These are phyloP conservation scores for Pseudonaja textilis DNA, from an alignment of 2,113 vertebrate genomes.

Conservation along the genomic window DNA sequence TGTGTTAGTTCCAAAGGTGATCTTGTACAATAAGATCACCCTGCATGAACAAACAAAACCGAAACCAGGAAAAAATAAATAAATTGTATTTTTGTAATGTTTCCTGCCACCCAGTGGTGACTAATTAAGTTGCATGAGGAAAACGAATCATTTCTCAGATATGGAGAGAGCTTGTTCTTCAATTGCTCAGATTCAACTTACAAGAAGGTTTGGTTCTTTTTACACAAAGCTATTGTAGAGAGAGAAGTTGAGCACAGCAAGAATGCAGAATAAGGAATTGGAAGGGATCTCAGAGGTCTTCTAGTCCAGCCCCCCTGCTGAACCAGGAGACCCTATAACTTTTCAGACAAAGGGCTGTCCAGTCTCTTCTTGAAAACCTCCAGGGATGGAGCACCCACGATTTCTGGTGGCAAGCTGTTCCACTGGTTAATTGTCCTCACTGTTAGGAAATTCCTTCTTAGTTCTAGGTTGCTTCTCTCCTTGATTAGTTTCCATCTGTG, in stretches of 20 bases:
- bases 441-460: too few relatives aligned
- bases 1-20: background rate
- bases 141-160: background rate
- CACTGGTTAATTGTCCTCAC: too few relatives aligned
- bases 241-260: background rate
- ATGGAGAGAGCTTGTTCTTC: background rate
- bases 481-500: too few relatives aligned
- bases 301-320: too few relatives aligned
- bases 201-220: background rate
- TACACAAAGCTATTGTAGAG: background rate
- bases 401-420: too few relatives aligned
- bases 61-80: too few relatives aligned
- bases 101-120: background rate
- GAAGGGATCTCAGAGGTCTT: too few relatives aligned
- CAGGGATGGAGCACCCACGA: rapidly evolving
- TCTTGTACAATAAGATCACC: background rate
- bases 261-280: background rate
- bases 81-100: background rate
- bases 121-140: background rate
- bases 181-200: background rate
- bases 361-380: too few relatives aligned
- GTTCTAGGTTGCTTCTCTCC: too few relatives aligned
- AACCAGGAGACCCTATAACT: too few relatives aligned
- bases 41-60: background rate
- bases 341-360: rapidly evolving